Evolutionary conservation across 2,113 vertebrate species (phyloP).

Genomic region (Antechinus flavipes): DNA sequence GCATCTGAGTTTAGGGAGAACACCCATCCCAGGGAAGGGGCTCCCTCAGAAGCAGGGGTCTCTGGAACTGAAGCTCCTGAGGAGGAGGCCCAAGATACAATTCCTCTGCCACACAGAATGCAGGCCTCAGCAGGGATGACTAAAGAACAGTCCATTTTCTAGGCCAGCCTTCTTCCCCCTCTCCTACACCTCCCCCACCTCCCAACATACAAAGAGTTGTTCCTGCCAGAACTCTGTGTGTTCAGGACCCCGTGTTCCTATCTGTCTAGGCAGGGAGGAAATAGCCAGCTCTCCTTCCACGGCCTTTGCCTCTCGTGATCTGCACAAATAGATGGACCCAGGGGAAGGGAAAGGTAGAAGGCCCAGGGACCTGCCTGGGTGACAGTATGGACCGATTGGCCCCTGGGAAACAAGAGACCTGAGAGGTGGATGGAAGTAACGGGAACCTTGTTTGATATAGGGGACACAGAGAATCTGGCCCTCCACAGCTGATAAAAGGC

Average conservation of each 20-base stretch:
- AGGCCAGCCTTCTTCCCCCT: background rate
- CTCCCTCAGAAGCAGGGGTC: background rate
- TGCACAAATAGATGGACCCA: background rate
- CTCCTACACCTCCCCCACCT: background rate
- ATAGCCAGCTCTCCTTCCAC: background rate
- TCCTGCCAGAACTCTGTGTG: background rate
- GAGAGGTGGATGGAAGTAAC: constrained; percentile 23
- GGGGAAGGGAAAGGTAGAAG: background rate
- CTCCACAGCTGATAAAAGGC: background rate
- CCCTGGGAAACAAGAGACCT: constrained; percentile 10
- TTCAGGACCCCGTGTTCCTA: background rate
- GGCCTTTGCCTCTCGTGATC: background rate
- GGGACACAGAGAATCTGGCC: background rate
- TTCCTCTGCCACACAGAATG: constrained; percentile 25
- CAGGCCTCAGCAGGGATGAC: constrained; percentile 6
- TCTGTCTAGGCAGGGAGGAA: background rate
- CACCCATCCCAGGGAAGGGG: background rate
- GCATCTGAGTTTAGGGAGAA: background rate
- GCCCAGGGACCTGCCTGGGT: background rate
- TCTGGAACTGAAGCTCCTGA: constrained; percentile 39
- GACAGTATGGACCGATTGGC: background rate
- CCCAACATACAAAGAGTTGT: background rate
- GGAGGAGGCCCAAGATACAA: constrained; percentile 13
- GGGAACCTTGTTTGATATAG: background rate
- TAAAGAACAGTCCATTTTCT: background rate